Base-by-base conservation (phyloP, 2,113 vertebrate species). In the Danionella cerebrum region DNA sequence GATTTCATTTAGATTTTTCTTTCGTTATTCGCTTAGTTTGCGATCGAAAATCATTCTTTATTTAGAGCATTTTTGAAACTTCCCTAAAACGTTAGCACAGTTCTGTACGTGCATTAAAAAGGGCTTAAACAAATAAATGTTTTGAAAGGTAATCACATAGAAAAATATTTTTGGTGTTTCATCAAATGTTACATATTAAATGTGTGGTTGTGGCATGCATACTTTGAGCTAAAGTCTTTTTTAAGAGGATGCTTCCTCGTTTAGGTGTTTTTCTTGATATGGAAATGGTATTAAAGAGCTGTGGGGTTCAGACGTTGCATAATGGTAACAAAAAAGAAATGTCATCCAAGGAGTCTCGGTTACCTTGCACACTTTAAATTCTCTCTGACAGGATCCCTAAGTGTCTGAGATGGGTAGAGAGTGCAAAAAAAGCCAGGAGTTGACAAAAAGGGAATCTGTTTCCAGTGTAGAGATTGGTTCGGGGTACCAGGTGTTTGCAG, bases 401-500 rank as follows among this genome's bases (percentile, higher is more conserved):
- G 14, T 19, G 51, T 38, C n/a, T 25, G 33, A 45, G 47, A 33
- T 48, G 33, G 35, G 14, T 5, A 19, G 2, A 14, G 9, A 54
- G 18, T 9, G 18, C 39, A 59, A 29, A 29, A 29, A 52, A 21
- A 27, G 35, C 12, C 4, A 36, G 41, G 24, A 24, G 27, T 31
- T 35, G 22, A 42, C 19, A 41, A 50, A 52, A 52, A 31, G 4
- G 14, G 35, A 59, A 11, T 41, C 11, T 36, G 8, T 14, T 70
- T 27, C 41, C 65, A 58, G 68, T n/a, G n/a, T 52, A 36, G 53
- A 41, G 35, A 60, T 41, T 33, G 21, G 50, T 65, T 50, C 36
- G 33, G 39, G 25, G 53, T 44, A 48, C 59, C 69, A 65, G 76
- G 59, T 71, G 64, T 55, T 27, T 51, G 41, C 9, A 42, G 38